Percentiles rank a stretch among this genome's conserved stretches.
Evolutionary conservation across 2,888 invertebrate species (phyloP).

Genomic region (Pardosa pseudoannulata): DNA sequence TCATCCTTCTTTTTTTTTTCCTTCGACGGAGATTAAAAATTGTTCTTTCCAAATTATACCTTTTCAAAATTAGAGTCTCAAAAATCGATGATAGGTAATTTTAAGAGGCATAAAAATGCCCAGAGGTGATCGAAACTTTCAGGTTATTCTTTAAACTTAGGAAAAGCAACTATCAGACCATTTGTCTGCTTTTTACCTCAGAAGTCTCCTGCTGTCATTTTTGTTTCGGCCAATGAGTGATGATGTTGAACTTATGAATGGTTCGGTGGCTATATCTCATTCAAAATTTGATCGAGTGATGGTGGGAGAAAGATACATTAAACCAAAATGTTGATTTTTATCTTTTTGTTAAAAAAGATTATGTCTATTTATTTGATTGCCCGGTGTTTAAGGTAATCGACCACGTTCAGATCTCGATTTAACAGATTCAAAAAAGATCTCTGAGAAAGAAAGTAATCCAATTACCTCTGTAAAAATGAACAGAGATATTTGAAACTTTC

Average conservation of each 20-base stretch:
- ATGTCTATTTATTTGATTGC: not conserved
- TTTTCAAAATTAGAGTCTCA: not conserved
- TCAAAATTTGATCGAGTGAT: slow-evolving; percentile 45
- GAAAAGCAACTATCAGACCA: not conserved
- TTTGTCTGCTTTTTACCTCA: not conserved
- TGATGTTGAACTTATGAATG: not conserved
- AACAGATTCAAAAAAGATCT: no score
- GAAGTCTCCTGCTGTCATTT: not conserved
- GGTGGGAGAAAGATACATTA: slow-evolving; percentile 38
- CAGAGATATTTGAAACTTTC: no score
- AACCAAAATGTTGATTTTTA: slow-evolving; percentile 31
- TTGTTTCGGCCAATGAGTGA: not conserved
- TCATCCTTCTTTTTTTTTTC: not conserved
- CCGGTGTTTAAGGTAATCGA: no score
- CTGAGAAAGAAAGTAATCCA: no score
- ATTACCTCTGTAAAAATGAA: no score
- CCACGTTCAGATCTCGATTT: no score
- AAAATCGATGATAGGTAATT: not conserved
- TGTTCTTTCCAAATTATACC: not conserved
- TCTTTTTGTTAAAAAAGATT: not conserved
- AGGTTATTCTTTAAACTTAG: slow-evolving; percentile 3
- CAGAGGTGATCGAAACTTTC: not conserved
- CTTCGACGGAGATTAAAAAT: not conserved
- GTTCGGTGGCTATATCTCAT: not conserved
- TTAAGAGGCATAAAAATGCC: not conserved